These are phyloP conservation scores for Portunus trituberculatus DNA, from an alignment of 1,140 invertebrate genomes.

Conservation along the genomic window DNA sequence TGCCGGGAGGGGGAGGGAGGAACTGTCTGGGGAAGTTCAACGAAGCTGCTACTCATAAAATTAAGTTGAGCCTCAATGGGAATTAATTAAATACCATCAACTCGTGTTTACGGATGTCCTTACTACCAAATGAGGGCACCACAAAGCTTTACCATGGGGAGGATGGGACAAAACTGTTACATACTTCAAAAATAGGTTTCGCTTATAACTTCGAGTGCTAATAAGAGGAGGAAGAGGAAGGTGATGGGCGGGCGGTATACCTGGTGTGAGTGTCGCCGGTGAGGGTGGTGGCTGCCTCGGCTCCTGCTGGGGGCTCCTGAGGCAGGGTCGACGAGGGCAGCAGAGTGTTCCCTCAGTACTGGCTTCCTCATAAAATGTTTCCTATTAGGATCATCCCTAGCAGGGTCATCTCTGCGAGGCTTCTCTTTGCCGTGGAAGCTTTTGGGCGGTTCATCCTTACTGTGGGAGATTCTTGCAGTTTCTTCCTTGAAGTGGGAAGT, in stretches of 20 bases:
- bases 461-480: neutral
- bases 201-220: neutral
- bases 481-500: neutral
- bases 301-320: neutral
- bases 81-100: neutral
- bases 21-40: neutral
- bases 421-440: conserved; percentile 33
- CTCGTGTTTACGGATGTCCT: neutral
- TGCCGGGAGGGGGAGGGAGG: too few species aligned
- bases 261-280: conserved; percentile 46
- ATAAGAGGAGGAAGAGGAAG: neutral
- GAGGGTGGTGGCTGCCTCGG: conserved; percentile 30
- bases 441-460: neutral
- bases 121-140: neutral
- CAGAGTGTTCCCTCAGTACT: neutral
- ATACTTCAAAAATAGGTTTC: neutral
- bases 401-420: neutral
- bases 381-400: conserved; percentile 32
- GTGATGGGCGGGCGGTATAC: neutral
- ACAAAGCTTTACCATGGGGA: neutral
- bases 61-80: neutral
- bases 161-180: neutral
- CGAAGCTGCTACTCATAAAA: neutral
- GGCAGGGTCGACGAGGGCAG: neutral
- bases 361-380: neutral